Evolutionary conservation across 2,797 vertebrate genomes (phyloP).

Genomic region (Poecilia gillii): DNA sequence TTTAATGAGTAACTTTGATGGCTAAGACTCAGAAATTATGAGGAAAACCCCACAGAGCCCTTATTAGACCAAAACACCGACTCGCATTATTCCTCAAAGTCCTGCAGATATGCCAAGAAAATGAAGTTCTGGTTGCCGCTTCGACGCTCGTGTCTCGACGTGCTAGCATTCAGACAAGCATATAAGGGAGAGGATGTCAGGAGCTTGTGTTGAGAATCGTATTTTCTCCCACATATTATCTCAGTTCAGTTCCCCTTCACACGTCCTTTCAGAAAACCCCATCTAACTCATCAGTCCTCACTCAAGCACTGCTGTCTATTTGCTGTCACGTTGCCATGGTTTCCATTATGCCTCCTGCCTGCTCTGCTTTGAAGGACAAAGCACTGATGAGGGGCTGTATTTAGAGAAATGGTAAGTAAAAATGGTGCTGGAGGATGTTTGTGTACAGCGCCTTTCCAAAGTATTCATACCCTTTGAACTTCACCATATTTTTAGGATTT

Average conservation of each 20-base stretch:
- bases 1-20: slow-evolving; percentile 53
- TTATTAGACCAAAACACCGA: slow-evolving; percentile 32
- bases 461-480: background rate
- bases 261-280: slow-evolving; percentile 41
- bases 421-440: slow-evolving; percentile 6
- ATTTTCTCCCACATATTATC: slow-evolving; percentile 28
- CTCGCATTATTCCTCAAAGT: slow-evolving; percentile 40
- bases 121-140: slow-evolving; percentile 24
- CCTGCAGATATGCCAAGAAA: slow-evolving; percentile 49
- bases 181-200: slow-evolving; percentile 18
- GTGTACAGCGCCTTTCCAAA: background rate
- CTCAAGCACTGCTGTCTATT: slow-evolving; percentile 53
- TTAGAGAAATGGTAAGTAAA: slow-evolving; percentile 28
- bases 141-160: background rate
- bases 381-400: slow-evolving; percentile 55
- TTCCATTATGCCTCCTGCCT: slow-evolving; percentile 72
- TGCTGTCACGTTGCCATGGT: slow-evolving; percentile 77
- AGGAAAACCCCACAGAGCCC: slow-evolving; percentile 45
- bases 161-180: slow-evolving; percentile 18
- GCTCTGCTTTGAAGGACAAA: slow-evolving; percentile 78
- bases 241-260: slow-evolving; percentile 43
- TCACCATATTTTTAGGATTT: background rate
- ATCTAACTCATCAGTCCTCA: slow-evolving; percentile 47
- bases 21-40: slow-evolving; percentile 39
- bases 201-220: slow-evolving; percentile 26